Percentiles rank a stretch among this genome's conserved stretches.
Conservation (phyloP, 2,888 invertebrate species). For the Gnatocerus cornutus region DNA sequence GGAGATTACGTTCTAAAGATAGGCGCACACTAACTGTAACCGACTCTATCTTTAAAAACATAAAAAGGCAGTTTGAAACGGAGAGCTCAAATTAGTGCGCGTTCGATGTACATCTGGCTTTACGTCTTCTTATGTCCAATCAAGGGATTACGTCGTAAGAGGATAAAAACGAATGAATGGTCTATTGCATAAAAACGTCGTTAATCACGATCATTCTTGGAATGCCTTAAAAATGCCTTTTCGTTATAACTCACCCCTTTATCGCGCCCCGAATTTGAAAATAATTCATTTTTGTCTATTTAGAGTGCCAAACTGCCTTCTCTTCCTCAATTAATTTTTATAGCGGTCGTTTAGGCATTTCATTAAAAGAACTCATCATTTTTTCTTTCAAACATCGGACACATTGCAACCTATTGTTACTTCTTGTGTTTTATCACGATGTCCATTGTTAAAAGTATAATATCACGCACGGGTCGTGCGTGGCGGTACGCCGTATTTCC, state of each 20-base stretch:
- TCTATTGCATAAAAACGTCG: background rate
- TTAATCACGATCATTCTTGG: slow-evolving; percentile 1
- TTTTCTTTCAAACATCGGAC: slow-evolving; percentile 1
- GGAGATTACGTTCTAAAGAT: background rate
- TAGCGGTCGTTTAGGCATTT: background rate
- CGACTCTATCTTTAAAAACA: too few relatives aligned
- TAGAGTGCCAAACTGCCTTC: background rate
- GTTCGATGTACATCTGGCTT: too few relatives aligned
- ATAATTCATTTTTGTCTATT: too few relatives aligned
- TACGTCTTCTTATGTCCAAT: slow-evolving; percentile 2
- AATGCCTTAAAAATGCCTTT: too few relatives aligned
- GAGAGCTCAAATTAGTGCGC: too few relatives aligned
- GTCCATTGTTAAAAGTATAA: slow-evolving; percentile 53
- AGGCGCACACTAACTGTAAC: too few relatives aligned
- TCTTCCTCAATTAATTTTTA: background rate
- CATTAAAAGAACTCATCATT: slow-evolving; percentile 1
- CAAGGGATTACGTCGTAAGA: slow-evolving; percentile 2
- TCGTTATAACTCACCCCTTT: too few relatives aligned
- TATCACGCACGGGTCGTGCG: slow-evolving; percentile 55
- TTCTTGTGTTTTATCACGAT: slow-evolving; percentile 52
- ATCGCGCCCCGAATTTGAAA: too few relatives aligned
- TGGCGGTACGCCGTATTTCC: slow-evolving; percentile 58
- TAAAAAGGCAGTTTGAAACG: too few relatives aligned
- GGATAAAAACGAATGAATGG: background rate
- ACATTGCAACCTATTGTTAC: slow-evolving; percentile 54